Conservation (phyloP, 2,797 vertebrate genomes). For the Enteromius radiatus region DNA sequence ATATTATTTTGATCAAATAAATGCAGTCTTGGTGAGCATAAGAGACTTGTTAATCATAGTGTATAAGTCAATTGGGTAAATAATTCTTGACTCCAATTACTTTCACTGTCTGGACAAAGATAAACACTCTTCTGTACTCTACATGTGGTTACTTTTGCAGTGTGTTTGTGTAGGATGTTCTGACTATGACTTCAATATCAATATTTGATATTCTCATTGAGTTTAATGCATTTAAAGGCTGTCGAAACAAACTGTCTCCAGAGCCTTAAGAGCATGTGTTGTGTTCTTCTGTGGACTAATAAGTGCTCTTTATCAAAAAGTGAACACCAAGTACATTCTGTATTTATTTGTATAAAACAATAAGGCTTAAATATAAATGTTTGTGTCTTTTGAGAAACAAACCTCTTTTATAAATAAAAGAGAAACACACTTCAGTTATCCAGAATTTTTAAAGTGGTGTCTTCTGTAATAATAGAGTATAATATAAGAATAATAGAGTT, state of each 20-base stretch:
- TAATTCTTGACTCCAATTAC: neutral
- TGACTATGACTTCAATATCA: neutral
- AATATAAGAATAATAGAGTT: neutral
- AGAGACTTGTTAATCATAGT: neutral
- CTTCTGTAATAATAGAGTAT: neutral
- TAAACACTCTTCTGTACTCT: neutral
- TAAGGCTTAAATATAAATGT: neutral
- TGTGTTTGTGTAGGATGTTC: neutral
- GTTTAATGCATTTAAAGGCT: constrained; percentile 19
- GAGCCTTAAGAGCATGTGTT: constrained; percentile 8
- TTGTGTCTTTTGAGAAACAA: neutral
- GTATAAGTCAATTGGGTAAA: neutral
- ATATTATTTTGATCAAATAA: neutral
- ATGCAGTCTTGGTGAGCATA: neutral
- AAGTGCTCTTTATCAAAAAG: neutral
- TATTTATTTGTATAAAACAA: neutral
- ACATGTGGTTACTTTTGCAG: neutral
- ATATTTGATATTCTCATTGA: neutral
- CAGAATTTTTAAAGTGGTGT: neutral
- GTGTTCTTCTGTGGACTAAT: neutral
- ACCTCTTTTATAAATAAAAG: neutral
- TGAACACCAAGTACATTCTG: neutral
- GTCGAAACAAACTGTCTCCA: constrained; percentile 14
- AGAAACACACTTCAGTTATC: neutral
- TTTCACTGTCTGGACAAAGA: neutral